Percentiles rank a stretch among this genome's conserved stretches.
Conservation (phyloP, 92 coral and sea anemone genomes). For the Palythoa grandis region DNA sequence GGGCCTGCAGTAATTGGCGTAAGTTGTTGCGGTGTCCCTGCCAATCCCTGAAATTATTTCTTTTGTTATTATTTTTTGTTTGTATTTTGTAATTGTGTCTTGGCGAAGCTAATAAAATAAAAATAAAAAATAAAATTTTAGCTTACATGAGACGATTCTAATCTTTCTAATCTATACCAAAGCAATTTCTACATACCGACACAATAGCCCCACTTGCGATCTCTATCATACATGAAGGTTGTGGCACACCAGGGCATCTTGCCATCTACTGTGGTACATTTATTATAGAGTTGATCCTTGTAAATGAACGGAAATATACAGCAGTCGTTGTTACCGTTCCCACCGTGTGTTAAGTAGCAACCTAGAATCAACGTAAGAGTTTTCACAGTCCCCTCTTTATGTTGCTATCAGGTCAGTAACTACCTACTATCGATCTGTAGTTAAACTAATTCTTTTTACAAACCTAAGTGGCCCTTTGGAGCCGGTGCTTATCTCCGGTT, state of each 20-base stretch:
- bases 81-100: no score
- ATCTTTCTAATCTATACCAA: conserved; percentile 4
- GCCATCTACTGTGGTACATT: conserved; percentile 59
- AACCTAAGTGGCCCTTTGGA: no score
- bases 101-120: no score
- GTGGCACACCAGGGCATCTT: conserved; percentile 72
- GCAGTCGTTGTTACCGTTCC: conserved; percentile 59
- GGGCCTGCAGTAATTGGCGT: no score
- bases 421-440: no score
- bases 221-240: conserved; percentile 61
- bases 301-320: conserved; percentile 67
- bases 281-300: conserved; percentile 37
- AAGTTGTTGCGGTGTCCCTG: no score
- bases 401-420: background rate
- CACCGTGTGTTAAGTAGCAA: conserved; percentile 61
- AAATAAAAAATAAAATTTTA: no score
- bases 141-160: background rate
- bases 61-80: no score
- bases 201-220: conserved; percentile 70
- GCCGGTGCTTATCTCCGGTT: no score
- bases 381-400: background rate
- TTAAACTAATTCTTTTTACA: no score
- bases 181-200: conserved; percentile 37
- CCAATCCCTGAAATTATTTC: no score
- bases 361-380: background rate